Base-by-base conservation (phyloP, 2,888 invertebrate species). In the Phengaris alcon region DNA sequence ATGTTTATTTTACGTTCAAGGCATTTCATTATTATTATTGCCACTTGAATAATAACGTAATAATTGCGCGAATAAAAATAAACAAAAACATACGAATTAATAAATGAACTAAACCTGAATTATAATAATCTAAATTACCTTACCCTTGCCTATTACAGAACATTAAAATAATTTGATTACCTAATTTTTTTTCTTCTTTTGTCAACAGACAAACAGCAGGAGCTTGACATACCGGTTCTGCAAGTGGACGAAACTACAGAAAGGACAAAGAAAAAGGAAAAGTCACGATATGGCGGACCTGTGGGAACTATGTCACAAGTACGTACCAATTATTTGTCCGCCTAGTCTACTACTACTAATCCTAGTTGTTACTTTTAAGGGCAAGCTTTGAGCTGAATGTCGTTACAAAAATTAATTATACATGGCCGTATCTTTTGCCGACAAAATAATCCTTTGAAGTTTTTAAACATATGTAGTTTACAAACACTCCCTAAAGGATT, bases 181-280 rank as follows among this genome's bases (percentile, higher is more conserved):
- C 0, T 22, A 22, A 22, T 22, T 22, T 22, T 55, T 73, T 48
- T 69, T 64, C 0, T 75, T 76, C 55, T 68, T 52, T 77, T 78
- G 44, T 51, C 22, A 54, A n/a, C 94, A 98, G 99, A 99, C 93
- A 99, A 99, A 93, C 98, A 99, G 91, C 98, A 99, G 92, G 99
- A 99, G 88, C 95, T 99, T 87, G 99, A 99, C 91, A 91, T 99
- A 84, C 98, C 98, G 77, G 96, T 97, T 75, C 90, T 98, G 83
- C 97, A 97, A 84, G 96, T 97, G 80, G 98, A 98, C 82, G 97
- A 97, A 87, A 94, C 93, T 73, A 93, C 93, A 78, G 95, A 95
- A 82, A 91, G 87, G 78, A 91, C 93, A 76, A 95, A 95, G 87
- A 95, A 96, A 85, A 96, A 96, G 87, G 96, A 96, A 81, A 95